Conservation (phyloP, 2,888 invertebrate species). For the Cephus spinipes region DNA sequence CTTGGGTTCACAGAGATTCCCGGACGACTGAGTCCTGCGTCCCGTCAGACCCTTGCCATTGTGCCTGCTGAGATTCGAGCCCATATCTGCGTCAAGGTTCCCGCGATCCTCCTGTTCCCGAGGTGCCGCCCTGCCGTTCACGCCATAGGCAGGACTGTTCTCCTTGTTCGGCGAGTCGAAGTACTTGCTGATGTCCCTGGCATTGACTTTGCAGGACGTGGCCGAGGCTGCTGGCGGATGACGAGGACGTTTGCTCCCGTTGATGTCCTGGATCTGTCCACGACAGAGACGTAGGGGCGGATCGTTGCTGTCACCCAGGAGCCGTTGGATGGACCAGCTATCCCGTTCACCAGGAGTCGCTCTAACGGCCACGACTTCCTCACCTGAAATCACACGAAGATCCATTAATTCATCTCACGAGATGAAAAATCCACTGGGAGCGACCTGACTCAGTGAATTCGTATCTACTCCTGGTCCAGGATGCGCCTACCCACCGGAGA, state of each 20-base stretch:
- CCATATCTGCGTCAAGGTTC: conserved; percentile 70
- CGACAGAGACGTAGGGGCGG: conserved; percentile 39
- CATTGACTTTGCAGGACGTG: conserved; percentile 50
- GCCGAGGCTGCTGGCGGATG: conserved; percentile 42
- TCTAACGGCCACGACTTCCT: conserved; percentile 52
- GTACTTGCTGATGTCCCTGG: conserved; percentile 54
- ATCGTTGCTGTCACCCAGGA: conserved; percentile 41
- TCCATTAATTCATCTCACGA: background rate
- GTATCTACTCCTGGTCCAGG: background rate
- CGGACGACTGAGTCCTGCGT: conserved; percentile 79
- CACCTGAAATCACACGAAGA: conserved; percentile 48
- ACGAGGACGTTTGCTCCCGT: conserved; percentile 35
- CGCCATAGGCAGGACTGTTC: conserved; percentile 52
- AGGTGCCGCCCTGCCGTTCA: conserved; percentile 29
- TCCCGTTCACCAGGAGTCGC: conserved; percentile 42
- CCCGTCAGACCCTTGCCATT: conserved; percentile 79
- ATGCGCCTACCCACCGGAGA: background rate
- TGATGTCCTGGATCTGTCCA: conserved; percentile 38
- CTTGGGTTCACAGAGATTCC: conserved; percentile 77
- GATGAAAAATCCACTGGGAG: background rate
- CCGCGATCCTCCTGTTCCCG: conserved; percentile 9
- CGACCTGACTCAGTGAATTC: background rate
- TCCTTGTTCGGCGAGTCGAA: conserved; percentile 58
- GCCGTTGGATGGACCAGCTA: conserved; percentile 44
- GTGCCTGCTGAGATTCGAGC: conserved; percentile 83